phyloP scores from a whole-genome alignment of 2,888 invertebrate species.

The Holacanthella duospinosa region DNA sequence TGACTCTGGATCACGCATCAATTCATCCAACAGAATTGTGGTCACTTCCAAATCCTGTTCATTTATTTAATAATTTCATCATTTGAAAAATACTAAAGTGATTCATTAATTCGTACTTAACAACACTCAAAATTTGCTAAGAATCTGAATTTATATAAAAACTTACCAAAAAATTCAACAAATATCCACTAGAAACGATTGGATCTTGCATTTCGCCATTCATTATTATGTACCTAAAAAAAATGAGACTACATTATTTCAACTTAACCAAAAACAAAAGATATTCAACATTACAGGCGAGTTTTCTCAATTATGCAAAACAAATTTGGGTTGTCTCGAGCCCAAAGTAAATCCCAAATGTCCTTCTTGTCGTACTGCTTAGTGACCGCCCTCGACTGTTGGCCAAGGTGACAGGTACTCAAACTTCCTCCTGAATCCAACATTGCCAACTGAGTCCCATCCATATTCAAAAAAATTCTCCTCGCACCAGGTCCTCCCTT shows the following conservation, averaged over 20 bases:
- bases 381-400: slow-evolving; percentile 11
- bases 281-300: slow-evolving; percentile 64
- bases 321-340: slow-evolving; percentile 79
- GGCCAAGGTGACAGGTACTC: slow-evolving; percentile 23
- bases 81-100: background rate
- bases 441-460: slow-evolving; percentile 34
- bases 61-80: slow-evolving; percentile 39
- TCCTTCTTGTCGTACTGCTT: slow-evolving; percentile 68
- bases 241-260: too few relatives aligned
- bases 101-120: too few relatives aligned
- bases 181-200: slow-evolving; percentile 79
- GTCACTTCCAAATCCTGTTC: slow-evolving; percentile 83
- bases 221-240: too few relatives aligned
- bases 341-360: slow-evolving; percentile 96
- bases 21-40: slow-evolving; percentile 77
- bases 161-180: slow-evolving; percentile 72
- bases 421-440: slow-evolving; percentile 31
- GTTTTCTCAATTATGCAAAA: slow-evolving; percentile 95
- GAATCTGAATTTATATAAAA: background rate
- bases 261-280: too few relatives aligned
- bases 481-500: background rate
- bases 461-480: slow-evolving; percentile 30
- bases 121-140: too few relatives aligned
- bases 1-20: slow-evolving; percentile 65
- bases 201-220: slow-evolving; percentile 90